Percentiles rank a stretch among this genome's conserved stretches.
These are phyloP conservation scores for Ceyx melanurus DNA, from an alignment of 2,113 vertebrate species.

Conservation along the genomic window DNA sequence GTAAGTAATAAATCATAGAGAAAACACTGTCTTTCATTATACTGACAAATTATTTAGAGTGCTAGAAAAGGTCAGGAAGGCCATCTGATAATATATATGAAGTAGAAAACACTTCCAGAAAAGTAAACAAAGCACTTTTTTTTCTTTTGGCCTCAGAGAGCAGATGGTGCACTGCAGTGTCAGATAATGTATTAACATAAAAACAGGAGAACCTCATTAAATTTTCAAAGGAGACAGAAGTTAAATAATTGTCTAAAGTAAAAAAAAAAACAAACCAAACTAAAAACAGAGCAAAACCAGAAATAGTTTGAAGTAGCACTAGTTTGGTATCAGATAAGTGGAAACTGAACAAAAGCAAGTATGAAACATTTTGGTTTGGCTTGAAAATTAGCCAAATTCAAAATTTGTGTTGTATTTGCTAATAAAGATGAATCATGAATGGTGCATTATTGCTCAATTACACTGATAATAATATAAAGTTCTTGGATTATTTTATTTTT, in stretches of 20 bases:
- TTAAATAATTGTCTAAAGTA: neutral
- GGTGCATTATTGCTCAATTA: neutral
- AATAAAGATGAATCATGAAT: neutral
- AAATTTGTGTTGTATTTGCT: neutral
- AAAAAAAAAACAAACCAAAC: neutral
- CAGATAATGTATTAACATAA: neutral
- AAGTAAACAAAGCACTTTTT: neutral
- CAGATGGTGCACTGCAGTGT: neutral
- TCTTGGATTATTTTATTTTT: neutral
- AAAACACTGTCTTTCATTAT: neutral
- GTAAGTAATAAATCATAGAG: neutral
- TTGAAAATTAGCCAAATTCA: neutral
- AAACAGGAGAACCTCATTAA: neutral
- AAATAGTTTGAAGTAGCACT: neutral
- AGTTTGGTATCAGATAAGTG: neutral
- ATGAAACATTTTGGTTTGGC: neutral
- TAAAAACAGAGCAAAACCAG: neutral
- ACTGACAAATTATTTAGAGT: neutral
- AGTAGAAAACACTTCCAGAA: neutral
- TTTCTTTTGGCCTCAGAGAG: neutral
- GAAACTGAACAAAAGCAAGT: neutral
- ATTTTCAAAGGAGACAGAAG: neutral
- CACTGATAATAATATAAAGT: neutral
- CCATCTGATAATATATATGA: neutral
- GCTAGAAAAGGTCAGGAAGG: neutral